Conservation (phyloP, 92 coral and sea anemone genomes). For the Desmophyllum pertusum region DNA sequence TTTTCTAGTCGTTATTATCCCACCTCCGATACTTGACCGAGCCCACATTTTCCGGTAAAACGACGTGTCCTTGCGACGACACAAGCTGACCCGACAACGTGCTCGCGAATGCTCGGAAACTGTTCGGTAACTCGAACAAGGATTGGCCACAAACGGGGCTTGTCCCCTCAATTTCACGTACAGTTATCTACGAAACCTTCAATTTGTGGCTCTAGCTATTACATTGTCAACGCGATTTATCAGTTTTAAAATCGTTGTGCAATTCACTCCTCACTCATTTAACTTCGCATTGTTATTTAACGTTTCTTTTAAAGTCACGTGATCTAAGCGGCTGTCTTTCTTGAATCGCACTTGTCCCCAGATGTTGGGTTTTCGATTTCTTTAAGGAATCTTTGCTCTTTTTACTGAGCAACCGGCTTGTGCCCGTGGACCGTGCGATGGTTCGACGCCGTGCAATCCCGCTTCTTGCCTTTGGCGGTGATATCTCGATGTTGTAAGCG, state of each 20-base stretch:
- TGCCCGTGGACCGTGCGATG: conserved; percentile 74
- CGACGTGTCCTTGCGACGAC: no score
- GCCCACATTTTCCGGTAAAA: no score
- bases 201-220: background rate
- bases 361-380: conserved; percentile 52
- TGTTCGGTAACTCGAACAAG: background rate
- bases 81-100: no score
- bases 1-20: no score
- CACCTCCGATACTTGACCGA: no score
- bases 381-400: conserved; percentile 57
- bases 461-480: conserved; percentile 71
- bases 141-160: background rate
- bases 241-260: background rate
- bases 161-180: no score
- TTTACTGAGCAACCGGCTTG: conserved; percentile 62
- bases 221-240: background rate
- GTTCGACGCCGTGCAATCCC: conserved; percentile 74
- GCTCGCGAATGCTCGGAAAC: background rate
- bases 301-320: conserved; percentile 51
- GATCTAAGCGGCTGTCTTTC: conserved; percentile 67
- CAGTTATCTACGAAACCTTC: background rate
- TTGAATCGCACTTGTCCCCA: conserved; percentile 8
- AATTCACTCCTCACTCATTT: background rate
- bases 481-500: conserved; percentile 80
- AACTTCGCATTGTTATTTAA: background rate